Evolutionary conservation across 2,797 vertebrate species (phyloP).

Genomic region (Harpagifer antarcticus): DNA sequence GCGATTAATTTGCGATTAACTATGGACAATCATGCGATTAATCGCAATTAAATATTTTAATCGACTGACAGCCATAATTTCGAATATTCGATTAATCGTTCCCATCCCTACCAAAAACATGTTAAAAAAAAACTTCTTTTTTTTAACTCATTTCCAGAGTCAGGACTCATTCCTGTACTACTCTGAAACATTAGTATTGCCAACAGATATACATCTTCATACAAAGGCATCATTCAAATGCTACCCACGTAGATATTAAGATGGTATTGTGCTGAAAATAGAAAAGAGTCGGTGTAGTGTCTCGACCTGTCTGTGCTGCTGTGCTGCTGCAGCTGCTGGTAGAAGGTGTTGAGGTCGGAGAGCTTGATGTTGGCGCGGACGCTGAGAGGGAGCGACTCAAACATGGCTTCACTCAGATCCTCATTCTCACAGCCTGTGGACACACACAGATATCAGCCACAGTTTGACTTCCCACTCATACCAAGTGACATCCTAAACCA

Average conservation of each 20-base stretch:
- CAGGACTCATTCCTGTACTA: no score
- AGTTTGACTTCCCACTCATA: no score
- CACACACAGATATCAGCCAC: background rate
- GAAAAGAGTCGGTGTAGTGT: background rate
- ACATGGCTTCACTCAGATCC: slow-evolving; percentile 58
- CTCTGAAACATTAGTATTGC: background rate
- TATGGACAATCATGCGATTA: no score
- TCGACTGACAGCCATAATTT: no score
- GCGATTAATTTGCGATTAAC: no score
- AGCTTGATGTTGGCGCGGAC: slow-evolving; percentile 67
- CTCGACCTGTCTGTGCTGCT: slow-evolving; percentile 64
- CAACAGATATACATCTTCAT: background rate
- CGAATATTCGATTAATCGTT: no score
- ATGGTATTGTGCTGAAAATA: background rate
- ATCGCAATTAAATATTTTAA: no score
- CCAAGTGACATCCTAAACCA: no score
- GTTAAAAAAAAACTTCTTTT: no score
- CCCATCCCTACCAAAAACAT: no score
- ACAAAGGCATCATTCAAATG: no score
- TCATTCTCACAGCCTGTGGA: slow-evolving; percentile 46
- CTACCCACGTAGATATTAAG: background rate
- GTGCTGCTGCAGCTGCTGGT: slow-evolving; percentile 67
- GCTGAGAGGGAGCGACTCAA: slow-evolving; percentile 58
- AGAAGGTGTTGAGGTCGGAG: slow-evolving; percentile 67
- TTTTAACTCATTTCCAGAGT: no score